These are phyloP conservation scores for Troilus luridus DNA, from an alignment of 2,888 invertebrate genomes.

Conservation along the genomic window DNA sequence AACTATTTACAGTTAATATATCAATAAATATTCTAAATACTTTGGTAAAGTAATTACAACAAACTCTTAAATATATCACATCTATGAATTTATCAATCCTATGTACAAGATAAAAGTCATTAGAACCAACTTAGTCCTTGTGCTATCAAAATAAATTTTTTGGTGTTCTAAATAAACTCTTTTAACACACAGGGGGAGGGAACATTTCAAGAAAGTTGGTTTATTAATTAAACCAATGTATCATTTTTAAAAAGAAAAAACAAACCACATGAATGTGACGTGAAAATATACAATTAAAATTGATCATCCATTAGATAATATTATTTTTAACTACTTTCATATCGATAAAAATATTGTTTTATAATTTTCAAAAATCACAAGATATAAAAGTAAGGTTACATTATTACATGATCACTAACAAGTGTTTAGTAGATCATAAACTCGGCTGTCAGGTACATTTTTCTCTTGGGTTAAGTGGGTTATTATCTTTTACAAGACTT, in stretches of 20 bases:
- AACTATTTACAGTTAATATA: conserved; percentile 55
- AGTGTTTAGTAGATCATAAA: background rate
- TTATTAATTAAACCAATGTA: background rate
- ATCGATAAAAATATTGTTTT: background rate
- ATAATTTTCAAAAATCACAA: background rate
- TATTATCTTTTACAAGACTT: conserved; percentile 13
- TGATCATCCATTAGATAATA: background rate
- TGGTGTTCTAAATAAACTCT: conserved; percentile 15
- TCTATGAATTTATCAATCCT: conserved; percentile 53
- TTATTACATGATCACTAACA: conserved; percentile 2
- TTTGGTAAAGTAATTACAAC: conserved; percentile 58
- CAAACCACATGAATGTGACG: background rate
- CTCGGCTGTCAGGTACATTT: conserved; percentile 27
- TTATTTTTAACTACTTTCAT: background rate
- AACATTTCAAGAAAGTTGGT: background rate
- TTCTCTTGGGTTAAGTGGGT: conserved; percentile 9
- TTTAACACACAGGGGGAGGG: conserved; percentile 26
- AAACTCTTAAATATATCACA: conserved; percentile 57
- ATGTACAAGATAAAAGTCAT: conserved; percentile 48
- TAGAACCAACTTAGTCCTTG: conserved; percentile 45
- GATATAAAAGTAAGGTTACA: background rate
- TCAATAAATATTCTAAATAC: conserved; percentile 55
- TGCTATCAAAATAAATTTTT: conserved; percentile 18
- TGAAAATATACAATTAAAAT: background rate
- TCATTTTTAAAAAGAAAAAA: background rate